Percentiles rank a stretch among this genome's conserved stretches.
Conservation (phyloP, 2,113 vertebrate species). For the Eolophus roseicapilla region DNA sequence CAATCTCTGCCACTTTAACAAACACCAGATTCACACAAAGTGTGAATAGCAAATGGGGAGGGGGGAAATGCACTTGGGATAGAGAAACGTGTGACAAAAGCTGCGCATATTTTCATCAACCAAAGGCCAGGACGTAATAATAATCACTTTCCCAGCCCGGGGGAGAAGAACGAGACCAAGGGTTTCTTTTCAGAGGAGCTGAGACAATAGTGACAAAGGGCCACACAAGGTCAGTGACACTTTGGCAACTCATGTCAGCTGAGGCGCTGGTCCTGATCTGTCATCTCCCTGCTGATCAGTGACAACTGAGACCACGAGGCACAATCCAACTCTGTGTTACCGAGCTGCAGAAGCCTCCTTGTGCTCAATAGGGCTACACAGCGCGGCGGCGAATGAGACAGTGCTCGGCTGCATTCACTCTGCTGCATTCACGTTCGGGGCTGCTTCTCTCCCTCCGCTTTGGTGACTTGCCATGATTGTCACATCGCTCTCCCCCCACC, state of each 20-base stretch:
- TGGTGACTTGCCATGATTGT: not conserved
- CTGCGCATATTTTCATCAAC: constrained; percentile 15
- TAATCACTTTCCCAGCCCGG: not conserved
- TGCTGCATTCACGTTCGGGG: not conserved
- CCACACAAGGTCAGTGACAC: constrained; percentile 39
- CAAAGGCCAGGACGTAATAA: constrained; percentile 5
- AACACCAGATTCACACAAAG: not conserved
- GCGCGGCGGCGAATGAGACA: rapidly evolving
- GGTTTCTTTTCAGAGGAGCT: constrained; percentile 21
- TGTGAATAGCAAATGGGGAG: not conserved
- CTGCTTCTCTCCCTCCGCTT: not conserved
- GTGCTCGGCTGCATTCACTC: not conserved
- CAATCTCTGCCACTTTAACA: not conserved
- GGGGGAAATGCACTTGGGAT: not conserved
- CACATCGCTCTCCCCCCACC: not conserved
- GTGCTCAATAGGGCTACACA: not conserved
- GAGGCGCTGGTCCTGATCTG: constrained; percentile 17
- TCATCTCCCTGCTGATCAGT: constrained; percentile 11
- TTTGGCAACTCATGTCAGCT: not conserved
- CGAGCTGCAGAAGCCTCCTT: not conserved
- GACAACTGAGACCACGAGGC: constrained; percentile 3
- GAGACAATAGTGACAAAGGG: constrained; percentile 38
- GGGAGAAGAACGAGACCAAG: constrained; percentile 14
- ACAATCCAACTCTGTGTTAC: not conserved
- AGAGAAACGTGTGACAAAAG: not conserved